phyloP scores from a whole-genome alignment of 2,113 vertebrate genomes.

The Seriola rivoliana region DNA sequence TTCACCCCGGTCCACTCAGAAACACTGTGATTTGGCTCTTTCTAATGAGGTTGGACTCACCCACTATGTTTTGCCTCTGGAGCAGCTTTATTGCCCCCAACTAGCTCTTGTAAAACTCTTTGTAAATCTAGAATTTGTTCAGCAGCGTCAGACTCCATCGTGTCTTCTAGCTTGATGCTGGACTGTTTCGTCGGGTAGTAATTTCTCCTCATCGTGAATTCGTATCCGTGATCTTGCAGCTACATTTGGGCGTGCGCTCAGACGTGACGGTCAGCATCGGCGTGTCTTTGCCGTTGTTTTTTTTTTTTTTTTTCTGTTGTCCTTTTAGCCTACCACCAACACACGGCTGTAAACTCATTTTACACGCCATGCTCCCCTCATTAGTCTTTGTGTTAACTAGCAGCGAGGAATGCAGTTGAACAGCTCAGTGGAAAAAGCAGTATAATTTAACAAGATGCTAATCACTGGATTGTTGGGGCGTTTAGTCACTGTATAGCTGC shows the following conservation, averaged over 20 bases:
- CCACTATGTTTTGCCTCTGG: not conserved
- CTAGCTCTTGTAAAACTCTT: not conserved
- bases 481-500: slow-evolving; percentile 67
- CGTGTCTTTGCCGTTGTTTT: slow-evolving; percentile 33
- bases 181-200: not conserved
- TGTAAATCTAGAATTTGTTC: not conserved
- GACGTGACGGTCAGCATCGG: not conserved
- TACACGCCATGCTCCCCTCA: slow-evolving; percentile 77
- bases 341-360: slow-evolving; percentile 76
- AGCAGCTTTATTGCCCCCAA: no score
- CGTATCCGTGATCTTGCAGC: no score
- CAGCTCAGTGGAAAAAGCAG: slow-evolving; percentile 85
- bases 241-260: not conserved
- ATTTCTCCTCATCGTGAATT: no score
- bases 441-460: slow-evolving; percentile 86
- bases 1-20: no score
- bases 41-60: not conserved
- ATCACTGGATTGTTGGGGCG: slow-evolving; percentile 78
- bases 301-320: slow-evolving; percentile 36
- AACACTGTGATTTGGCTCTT: not conserved
- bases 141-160: not conserved
- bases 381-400: slow-evolving; percentile 82
- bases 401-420: slow-evolving; percentile 82
- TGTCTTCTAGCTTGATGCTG: not conserved
- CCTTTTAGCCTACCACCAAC: slow-evolving; percentile 52